A percentile compares a stretch with the other conserved stretches of the same genome.
These are phyloP conservation scores for Drosophila albomicans DNA, from an alignment of 1,140 invertebrate species.

Conservation along the genomic window DNA sequence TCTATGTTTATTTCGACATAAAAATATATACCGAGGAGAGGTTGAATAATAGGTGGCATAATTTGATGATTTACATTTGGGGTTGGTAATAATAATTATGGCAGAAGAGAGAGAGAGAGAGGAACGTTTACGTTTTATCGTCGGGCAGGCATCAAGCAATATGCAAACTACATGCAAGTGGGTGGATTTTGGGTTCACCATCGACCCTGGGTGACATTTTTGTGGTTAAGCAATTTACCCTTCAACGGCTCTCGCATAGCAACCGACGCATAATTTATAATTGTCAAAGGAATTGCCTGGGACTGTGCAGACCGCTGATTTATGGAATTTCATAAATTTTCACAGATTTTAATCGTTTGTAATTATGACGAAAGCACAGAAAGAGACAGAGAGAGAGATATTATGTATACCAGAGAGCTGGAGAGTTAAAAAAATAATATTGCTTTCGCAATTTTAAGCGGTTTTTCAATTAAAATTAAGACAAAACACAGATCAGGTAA, in stretches of 20 bases:
- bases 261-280: slow-evolving; percentile 80
- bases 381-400: slow-evolving; percentile 11
- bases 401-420: background rate
- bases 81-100: slow-evolving; percentile 48
- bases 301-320: slow-evolving; percentile 59
- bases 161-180: slow-evolving; percentile 49
- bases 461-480: slow-evolving; percentile 78
- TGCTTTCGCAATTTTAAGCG: slow-evolving; percentile 41
- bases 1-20: slow-evolving; percentile 6
- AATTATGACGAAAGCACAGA: slow-evolving; percentile 56
- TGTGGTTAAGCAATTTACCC: slow-evolving; percentile 74
- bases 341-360: slow-evolving; percentile 82
- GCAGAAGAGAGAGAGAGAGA: slow-evolving; percentile 3
- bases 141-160: slow-evolving; percentile 16
- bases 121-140: slow-evolving; percentile 17
- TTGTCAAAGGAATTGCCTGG: slow-evolving; percentile 72
- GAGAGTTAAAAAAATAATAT: slow-evolving; percentile 26
- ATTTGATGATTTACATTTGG: slow-evolving; percentile 36
- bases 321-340: slow-evolving; percentile 83
- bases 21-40: background rate
- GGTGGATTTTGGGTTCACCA: slow-evolving; percentile 20
- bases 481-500: slow-evolving; percentile 62
- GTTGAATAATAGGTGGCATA: slow-evolving; percentile 18
- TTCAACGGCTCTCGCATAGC: slow-evolving; percentile 41
- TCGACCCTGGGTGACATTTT: slow-evolving; percentile 61